Evolutionary conservation across 2,888 invertebrate genomes (phyloP), one percentile per base, ranked within the genome.

Genomic region (Himalopsyche tibetana): DNA sequence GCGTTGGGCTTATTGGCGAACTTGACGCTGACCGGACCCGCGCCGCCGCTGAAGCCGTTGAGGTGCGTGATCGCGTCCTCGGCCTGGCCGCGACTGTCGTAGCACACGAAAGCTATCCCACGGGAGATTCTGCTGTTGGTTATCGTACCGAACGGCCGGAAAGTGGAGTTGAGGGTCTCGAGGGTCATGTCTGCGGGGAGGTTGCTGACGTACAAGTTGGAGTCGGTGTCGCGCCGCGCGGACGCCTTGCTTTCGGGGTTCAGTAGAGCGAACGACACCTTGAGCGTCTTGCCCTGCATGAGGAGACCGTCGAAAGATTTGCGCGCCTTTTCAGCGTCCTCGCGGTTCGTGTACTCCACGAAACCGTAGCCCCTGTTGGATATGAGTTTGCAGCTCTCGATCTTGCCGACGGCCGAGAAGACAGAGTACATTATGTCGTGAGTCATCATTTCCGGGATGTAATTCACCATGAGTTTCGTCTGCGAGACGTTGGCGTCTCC

Each of bases 401-500:
- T 93, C 89, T 93, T 93, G 88, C 93, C 93, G 92, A 93, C 93
- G 56, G 93, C 93, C 82, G 93, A 93, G 91, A 93, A 93, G 89
- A 93, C 91, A 89, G 93, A 93, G 90, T 93, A 93, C 93, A 93
- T 93, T 93, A 93, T 93, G 89, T 93, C 93, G 89, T 93, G 92
- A 90, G 93, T 93, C 93, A 93, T 93, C 91, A 93, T 89, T 90
- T 93, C 93, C 84, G 93, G 93, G 89, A 93, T 93, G 90, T 93
- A 93, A 91, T 93, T 93, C 90, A 93, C 93, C 93, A 93, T 93
- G 92, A 93, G 93, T 91, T 93, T 93, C 90, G 93, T 93, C 90
- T 93, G 92, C 92, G 93, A 93, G 93, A 93, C 93, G 93, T 93
- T 93, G 91, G 91, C 91, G 90, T 90, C 91, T 90, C 92, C 93